Percentiles rank a stretch among this genome's conserved stretches.
phyloP scores from a whole-genome alignment of 2,113 vertebrate genomes.

The Anser cygnoides region DNA sequence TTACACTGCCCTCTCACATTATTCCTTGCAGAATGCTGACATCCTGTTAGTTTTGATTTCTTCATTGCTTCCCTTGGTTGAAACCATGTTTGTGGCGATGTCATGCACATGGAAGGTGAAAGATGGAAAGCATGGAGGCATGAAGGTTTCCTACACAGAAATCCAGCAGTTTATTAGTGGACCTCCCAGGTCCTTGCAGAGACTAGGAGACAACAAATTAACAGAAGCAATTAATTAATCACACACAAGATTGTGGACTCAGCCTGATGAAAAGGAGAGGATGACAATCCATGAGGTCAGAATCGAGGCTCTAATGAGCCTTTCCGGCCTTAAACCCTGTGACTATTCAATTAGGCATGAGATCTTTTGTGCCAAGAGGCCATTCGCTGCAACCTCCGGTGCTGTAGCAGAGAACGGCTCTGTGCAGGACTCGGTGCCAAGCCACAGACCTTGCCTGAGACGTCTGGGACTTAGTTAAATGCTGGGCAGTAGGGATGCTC shows the following conservation, averaged over 20 bases:
- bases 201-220: not conserved
- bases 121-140: not conserved
- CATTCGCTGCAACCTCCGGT: not conserved
- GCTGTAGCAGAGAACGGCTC: not conserved
- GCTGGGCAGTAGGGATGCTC: not conserved
- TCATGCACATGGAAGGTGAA: not conserved
- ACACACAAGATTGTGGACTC: not conserved
- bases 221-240: constrained; percentile 41
- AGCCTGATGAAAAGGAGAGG: not conserved
- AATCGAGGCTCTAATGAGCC: not conserved
- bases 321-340: constrained; percentile 11
- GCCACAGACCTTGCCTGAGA: constrained; percentile 36
- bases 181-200: not conserved
- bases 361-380: constrained; percentile 14
- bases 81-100: not conserved
- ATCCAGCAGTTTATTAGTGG: accelerated
- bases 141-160: not conserved
- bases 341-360: constrained; percentile 53
- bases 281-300: not conserved
- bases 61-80: not conserved
- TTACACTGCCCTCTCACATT: not conserved
- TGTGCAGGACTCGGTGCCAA: not conserved
- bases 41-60: not conserved
- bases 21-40: not conserved
- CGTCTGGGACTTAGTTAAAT: not conserved